Percentiles rank a stretch among this genome's conserved stretches.
phyloP scores from a whole-genome alignment of 2,113 vertebrate genomes.

The Dolichotis patagonum region DNA sequence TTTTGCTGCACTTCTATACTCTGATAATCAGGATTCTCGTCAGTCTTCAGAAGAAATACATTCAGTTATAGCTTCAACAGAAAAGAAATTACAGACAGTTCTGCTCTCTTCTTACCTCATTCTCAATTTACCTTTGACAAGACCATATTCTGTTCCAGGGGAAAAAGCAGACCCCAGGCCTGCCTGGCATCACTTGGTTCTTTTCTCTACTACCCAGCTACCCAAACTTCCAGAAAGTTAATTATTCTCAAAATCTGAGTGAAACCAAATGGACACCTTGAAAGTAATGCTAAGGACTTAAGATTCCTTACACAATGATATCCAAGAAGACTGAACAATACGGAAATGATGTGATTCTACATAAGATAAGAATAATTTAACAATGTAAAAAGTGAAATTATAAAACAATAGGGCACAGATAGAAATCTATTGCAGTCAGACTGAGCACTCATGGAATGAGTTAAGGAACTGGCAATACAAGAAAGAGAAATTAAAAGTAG shows the following conservation, averaged over 20 bases:
- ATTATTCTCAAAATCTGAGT: slow-evolving; percentile 37
- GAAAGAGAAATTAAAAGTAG: neutral
- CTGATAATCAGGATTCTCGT: slow-evolving; percentile 58
- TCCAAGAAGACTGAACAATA: neutral
- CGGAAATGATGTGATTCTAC: neutral
- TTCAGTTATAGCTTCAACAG: slow-evolving; percentile 59
- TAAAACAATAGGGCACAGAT: neutral
- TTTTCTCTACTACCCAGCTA: neutral
- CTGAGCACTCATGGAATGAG: neutral
- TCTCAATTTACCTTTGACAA: slow-evolving; percentile 12
- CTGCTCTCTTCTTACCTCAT: slow-evolving; percentile 60
- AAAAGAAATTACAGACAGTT: slow-evolving; percentile 68
- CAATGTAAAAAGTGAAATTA: neutral
- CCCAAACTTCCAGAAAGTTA: slow-evolving; percentile 21
- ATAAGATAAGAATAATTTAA: neutral
- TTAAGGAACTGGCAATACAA: neutral
- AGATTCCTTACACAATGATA: neutral
- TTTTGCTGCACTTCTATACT: neutral
- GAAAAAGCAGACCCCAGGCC: slow-evolving; percentile 7
- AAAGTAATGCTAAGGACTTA: neutral
- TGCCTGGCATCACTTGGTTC: neutral
- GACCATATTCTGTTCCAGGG: neutral
- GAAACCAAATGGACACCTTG: slow-evolving; percentile 47
- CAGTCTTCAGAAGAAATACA: slow-evolving; percentile 28
- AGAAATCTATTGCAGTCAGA: neutral